Conservation (phyloP, 2,888 invertebrate genomes). For the Apodemia duryi region DNA sequence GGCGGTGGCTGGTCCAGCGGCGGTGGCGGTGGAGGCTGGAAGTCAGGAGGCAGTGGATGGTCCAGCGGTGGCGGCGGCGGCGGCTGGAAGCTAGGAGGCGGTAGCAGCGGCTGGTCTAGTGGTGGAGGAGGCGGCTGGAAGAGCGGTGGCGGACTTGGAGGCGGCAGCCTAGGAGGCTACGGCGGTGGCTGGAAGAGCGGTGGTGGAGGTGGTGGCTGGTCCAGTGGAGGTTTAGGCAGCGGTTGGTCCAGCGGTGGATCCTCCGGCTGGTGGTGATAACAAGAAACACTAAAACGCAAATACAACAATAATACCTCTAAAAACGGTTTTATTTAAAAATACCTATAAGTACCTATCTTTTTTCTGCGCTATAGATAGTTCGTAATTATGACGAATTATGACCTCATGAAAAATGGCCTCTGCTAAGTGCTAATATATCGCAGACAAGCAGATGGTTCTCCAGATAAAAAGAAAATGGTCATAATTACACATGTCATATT, state of each 20-base stretch:
- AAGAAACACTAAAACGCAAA: slow-evolving; percentile 38
- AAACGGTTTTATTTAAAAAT: slow-evolving; percentile 30
- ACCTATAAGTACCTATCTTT: no score
- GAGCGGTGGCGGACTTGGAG: slow-evolving; percentile 29
- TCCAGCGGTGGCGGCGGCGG: slow-evolving; percentile 33
- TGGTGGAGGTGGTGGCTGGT: slow-evolving; percentile 35
- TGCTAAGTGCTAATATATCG: no score
- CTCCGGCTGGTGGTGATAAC: slow-evolving; percentile 63
- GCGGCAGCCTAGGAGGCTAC: slow-evolving; percentile 47
- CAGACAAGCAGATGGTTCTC: no score
- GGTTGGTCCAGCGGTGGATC: slow-evolving; percentile 35
- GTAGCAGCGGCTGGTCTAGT: slow-evolving; percentile 34
- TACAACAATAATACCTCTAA: slow-evolving; percentile 58
- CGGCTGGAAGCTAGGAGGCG: slow-evolving; percentile 36
- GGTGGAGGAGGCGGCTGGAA: slow-evolving; percentile 15
- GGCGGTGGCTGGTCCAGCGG: slow-evolving; percentile 36
- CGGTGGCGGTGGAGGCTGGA: slow-evolving; percentile 27
- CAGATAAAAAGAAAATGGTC: no score
- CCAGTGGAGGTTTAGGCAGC: slow-evolving; percentile 28
- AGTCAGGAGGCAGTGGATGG: slow-evolving; percentile 28
- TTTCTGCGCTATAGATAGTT: no score
- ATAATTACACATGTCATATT: background rate
- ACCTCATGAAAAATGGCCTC: no score
- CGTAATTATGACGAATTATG: no score
- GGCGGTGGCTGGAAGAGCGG: slow-evolving; percentile 35